Conservation (phyloP, 2,888 invertebrate species). For the Macaria notata region DNA sequence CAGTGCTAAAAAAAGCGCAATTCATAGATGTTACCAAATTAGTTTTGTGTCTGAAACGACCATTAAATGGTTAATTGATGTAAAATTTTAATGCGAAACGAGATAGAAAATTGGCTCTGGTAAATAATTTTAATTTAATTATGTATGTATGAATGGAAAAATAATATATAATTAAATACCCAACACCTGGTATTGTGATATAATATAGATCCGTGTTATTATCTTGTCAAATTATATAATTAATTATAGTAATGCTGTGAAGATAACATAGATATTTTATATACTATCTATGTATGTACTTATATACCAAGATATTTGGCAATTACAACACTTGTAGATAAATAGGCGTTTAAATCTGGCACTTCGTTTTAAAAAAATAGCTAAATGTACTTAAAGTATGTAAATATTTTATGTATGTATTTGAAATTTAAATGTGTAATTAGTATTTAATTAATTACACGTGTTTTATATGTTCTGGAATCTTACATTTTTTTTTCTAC, state of each 20-base stretch:
- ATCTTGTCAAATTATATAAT: constrained; percentile 6
- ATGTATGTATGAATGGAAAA: background rate
- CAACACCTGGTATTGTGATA: constrained; percentile 9
- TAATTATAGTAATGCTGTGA: constrained; percentile 6
- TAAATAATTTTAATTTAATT: too few relatives aligned
- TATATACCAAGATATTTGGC: constrained; percentile 4
- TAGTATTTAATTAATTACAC: too few relatives aligned
- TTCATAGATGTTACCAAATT: too few relatives aligned
- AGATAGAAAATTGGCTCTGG: too few relatives aligned
- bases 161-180: background rate
- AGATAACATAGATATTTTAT: constrained; percentile 9
- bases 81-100: too few relatives aligned
- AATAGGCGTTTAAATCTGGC: constrained; percentile 9
- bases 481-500: too few relatives aligned
- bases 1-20: too few relatives aligned
- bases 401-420: too few relatives aligned
- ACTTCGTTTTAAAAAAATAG: constrained; percentile 1
- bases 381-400: background rate
- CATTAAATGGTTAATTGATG: too few relatives aligned
- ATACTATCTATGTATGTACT: background rate
- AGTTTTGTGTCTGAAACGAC: too few relatives aligned
- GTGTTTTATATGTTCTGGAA: too few relatives aligned
- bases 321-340: constrained; percentile 6
- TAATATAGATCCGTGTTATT: constrained; percentile 6
- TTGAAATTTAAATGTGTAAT: too few relatives aligned